phyloP scores from a whole-genome alignment of 2,888 invertebrate genomes.

The Andrena bicolor region DNA sequence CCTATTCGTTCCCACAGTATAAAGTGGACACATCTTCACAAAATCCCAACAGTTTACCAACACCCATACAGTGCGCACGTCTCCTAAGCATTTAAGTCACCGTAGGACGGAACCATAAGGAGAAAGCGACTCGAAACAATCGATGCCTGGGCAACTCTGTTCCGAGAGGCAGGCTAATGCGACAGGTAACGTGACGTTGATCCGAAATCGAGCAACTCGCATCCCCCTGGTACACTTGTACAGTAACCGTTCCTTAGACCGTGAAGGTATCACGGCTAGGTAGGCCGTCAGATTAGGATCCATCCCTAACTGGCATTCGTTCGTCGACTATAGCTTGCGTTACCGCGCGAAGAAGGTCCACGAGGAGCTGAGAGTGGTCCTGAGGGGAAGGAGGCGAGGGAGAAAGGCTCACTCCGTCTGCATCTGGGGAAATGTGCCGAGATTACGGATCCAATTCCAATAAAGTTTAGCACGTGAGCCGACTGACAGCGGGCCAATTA shows the following conservation, averaged over 20 bases:
- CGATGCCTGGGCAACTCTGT: conserved; percentile 48
- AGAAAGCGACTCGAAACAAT: conserved; percentile 52
- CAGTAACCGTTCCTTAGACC: conserved; percentile 61
- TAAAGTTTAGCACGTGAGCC: conserved; percentile 82
- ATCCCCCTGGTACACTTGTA: conserved; percentile 47
- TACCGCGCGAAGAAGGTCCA: conserved; percentile 48
- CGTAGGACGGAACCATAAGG: neutral
- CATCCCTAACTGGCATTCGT: conserved; percentile 77
- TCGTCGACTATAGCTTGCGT: conserved; percentile 54
- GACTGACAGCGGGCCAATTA: conserved; percentile 80
- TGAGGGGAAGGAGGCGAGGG: neutral
- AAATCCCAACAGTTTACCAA: neutral
- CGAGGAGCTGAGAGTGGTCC: conserved; percentile 12
- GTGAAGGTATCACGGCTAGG: conserved; percentile 72
- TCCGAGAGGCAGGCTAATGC: conserved; percentile 69
- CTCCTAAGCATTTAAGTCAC: neutral
- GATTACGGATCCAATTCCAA: conserved; percentile 84
- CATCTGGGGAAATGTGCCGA: conserved; percentile 81
- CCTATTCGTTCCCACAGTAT: too few relatives aligned
- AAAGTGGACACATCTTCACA: neutral
- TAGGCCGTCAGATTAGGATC: conserved; percentile 82
- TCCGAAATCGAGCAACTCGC: conserved; percentile 69
- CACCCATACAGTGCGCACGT: neutral
- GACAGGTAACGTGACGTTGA: conserved; percentile 80
- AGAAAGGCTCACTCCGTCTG: conserved; percentile 56